Conservation (phyloP, 1,140 invertebrate species). For the Brachionus koreanus region DNA sequence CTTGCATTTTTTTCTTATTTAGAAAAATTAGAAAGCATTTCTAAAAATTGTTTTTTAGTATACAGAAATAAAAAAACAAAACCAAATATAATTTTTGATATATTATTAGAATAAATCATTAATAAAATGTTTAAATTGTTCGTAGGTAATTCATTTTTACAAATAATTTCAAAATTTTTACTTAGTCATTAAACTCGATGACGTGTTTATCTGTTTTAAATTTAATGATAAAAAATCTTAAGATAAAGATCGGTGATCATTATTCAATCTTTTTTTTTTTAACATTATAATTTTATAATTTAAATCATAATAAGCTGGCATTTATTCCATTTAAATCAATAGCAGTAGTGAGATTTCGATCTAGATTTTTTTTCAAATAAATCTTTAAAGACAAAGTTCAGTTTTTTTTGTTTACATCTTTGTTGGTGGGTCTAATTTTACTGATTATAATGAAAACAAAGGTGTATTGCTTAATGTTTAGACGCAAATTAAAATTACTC, state of each 20-base stretch:
- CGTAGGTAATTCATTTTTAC: background rate
- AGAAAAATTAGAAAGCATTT: conserved; percentile 8
- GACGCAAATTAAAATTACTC: background rate
- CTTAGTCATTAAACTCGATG: background rate
- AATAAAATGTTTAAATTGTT: conserved; percentile 7
- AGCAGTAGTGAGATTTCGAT: background rate
- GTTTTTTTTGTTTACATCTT: conserved; percentile 10
- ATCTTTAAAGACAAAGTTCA: conserved; percentile 16
- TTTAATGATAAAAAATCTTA: background rate
- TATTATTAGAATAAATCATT: conserved; percentile 23
- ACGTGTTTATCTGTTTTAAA: background rate
- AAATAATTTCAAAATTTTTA: background rate
- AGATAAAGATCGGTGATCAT: background rate
- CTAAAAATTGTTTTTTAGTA: background rate
- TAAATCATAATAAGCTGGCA: background rate
- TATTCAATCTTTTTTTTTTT: background rate
- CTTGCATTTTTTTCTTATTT: background rate
- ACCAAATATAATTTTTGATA: background rate
- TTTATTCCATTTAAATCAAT: background rate
- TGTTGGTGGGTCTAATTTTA: background rate
- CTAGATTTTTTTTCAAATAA: background rate
- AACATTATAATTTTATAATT: background rate
- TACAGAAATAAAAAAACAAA: background rate
- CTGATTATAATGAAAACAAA: background rate
- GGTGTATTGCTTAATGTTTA: background rate